phyloP scores from a whole-genome alignment of 2,888 invertebrate species.

The Hypsopygia costalis region DNA sequence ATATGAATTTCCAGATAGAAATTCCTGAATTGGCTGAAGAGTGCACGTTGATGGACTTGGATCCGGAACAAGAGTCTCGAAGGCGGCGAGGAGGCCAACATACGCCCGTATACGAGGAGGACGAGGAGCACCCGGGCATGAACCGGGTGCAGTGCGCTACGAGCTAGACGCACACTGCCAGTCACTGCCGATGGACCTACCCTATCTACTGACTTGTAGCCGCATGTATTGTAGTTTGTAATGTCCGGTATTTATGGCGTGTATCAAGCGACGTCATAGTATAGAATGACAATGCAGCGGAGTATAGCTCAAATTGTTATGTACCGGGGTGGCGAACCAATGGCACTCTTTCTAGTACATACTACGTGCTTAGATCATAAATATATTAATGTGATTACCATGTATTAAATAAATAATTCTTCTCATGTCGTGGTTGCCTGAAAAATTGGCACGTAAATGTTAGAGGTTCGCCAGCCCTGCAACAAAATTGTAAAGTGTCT shows the following conservation, averaged over 20 bases:
- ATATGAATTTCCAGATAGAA: constrained; percentile 57
- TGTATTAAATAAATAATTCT: no score
- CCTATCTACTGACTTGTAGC: constrained; percentile 19
- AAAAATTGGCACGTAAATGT: no score
- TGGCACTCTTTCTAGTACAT: no score
- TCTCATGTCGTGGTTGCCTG: no score
- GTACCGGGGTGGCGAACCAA: no score
- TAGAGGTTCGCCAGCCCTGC: no score
- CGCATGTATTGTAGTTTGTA: constrained; percentile 13
- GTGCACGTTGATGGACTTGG: constrained; percentile 86
- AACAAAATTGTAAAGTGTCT: no score
- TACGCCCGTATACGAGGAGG: constrained; percentile 91
- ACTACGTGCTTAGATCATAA: no score
- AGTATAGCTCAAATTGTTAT: no score
- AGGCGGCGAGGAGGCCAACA: constrained; percentile 84
- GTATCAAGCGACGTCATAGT: neutral
- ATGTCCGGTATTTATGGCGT: neutral
- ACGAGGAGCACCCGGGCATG: constrained; percentile 84
- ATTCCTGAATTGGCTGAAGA: constrained; percentile 91
- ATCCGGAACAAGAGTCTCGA: constrained; percentile 87
- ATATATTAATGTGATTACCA: no score
- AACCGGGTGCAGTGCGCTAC: constrained; percentile 90
- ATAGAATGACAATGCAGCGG: neutral
- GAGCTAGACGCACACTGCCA: constrained; percentile 66
- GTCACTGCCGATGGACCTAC: constrained; percentile 24